Base-by-base conservation (phyloP, 37 sponge, comb jelly and placozoan genomes). In the Agelas oroides region DNA sequence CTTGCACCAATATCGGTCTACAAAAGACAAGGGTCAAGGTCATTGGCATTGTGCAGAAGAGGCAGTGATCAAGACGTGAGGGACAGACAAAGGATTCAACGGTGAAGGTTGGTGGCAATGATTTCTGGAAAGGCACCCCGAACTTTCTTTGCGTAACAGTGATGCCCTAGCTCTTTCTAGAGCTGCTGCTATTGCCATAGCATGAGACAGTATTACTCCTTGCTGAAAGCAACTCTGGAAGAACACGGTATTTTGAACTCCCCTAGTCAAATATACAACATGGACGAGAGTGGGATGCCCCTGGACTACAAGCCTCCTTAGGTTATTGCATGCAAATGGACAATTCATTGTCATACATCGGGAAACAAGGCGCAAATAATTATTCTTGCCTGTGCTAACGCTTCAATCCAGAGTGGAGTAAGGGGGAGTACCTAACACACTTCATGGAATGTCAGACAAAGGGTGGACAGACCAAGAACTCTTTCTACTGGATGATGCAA, bases 281-380 rank as follows among this genome's bases (percentile, higher is more conserved):
- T 68, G 14, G 80, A 79, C 36, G 73, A 86, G 63, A 71, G 65
- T 71, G 87, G 87, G 1, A 59, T 86, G 79, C 87, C 87, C 23
- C 55, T 86, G 3, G 80, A 86, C 36, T 73, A 21, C 31, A 70
- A 61, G 37, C 28, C 87, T 0, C 73, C 66, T 16, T 70, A 71
- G 5, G 73, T 86, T 17, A 53, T 86, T 17, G 64, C 80, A 24
- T 14, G 15, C 1, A 78, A 31, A 39, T 73, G 83, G 18, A 30
- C 33, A 2, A 46, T 70, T 0, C 27, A 57, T n/a, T 33, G n/a
- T 23, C 35, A 35, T 32, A 57, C 75, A 31, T 58, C 71, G 2
- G 87, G 80, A 18, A 56, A 80, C 21, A 82, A 82, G 25, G 82
- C 40, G 1, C 82, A 82, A 34, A 41, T 79, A 20, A 79, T 68